A percentile compares a stretch with the other conserved stretches of the same genome.
These are phyloP conservation scores for Melanotaenia boesemani DNA, from an alignment of 2,797 vertebrate species.

Conservation along the genomic window DNA sequence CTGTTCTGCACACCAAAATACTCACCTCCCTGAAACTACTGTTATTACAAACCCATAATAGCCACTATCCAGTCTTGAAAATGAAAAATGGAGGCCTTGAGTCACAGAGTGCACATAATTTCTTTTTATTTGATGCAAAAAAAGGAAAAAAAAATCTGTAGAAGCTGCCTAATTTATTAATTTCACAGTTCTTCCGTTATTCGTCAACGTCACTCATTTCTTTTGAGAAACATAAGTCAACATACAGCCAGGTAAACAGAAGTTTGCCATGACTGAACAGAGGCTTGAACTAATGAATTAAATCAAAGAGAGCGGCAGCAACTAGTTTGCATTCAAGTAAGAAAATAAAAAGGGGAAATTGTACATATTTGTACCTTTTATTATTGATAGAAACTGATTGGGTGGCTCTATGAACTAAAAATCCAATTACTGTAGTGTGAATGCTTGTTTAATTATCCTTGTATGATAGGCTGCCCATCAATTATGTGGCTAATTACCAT, in stretches of 20 bases:
- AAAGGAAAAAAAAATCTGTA: background rate
- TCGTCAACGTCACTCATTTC: constrained; percentile 28
- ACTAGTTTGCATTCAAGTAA: background rate
- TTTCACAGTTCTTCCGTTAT: constrained; percentile 53
- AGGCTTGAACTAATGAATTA: constrained; percentile 19
- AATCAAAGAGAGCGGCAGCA: constrained; percentile 8
- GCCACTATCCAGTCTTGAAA: constrained; percentile 52
- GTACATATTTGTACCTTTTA: constrained; percentile 14
- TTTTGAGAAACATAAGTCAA: constrained; percentile 28
- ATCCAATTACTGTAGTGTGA: constrained; percentile 73
- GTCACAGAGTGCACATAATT: constrained; percentile 28
- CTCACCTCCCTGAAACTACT: constrained; percentile 47
- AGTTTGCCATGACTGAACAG: constrained; percentile 16
- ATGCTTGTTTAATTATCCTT: constrained; percentile 79
- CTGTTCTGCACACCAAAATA: constrained; percentile 34
- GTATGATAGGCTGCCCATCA: constrained; percentile 80
- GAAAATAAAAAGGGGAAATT: background rate
- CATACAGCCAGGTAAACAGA: constrained; percentile 45
- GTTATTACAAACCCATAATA: constrained; percentile 70
- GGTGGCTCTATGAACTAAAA: constrained; percentile 62
- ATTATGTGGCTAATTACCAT: constrained; percentile 82
- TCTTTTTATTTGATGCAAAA: constrained; percentile 46
- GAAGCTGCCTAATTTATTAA: constrained; percentile 61
- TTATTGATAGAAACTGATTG: constrained; percentile 34
- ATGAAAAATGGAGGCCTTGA: constrained; percentile 60